phyloP scores from a whole-genome alignment of 2,888 invertebrate genomes.

The Xestoiulus laeticollis region DNA sequence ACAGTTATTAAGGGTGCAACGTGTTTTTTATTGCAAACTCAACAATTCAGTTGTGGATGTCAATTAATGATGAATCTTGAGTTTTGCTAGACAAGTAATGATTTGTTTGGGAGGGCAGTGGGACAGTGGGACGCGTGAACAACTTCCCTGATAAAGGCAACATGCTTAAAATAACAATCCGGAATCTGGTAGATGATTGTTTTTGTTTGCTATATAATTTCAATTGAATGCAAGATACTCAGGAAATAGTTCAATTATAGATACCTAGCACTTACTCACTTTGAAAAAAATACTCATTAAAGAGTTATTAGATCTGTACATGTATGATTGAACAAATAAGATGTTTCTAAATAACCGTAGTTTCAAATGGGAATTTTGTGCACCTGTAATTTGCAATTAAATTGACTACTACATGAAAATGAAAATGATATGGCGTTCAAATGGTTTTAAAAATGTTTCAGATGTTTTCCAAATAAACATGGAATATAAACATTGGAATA shows the following conservation, averaged over 20 bases:
- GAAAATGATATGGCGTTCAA: too few species aligned
- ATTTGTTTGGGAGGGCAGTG: not conserved
- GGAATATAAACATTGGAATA: too few species aligned
- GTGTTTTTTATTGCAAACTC: not conserved
- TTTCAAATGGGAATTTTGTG: too few species aligned
- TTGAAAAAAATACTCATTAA: too few species aligned
- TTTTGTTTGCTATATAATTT: not conserved
- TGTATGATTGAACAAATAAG: too few species aligned
- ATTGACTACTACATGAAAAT: too few species aligned
- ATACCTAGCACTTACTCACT: too few species aligned
- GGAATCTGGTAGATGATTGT: not conserved
- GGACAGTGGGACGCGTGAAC: not conserved
- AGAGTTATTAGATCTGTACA: too few species aligned
- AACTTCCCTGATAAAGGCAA: not conserved
- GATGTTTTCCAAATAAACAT: too few species aligned
- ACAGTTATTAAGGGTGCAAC: not conserved
- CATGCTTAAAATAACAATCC: not conserved
- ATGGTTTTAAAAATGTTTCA: too few species aligned
- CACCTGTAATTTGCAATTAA: too few species aligned
- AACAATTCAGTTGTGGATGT: not conserved
- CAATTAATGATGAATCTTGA: not conserved
- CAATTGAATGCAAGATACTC: not conserved
- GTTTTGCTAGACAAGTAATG: not conserved
- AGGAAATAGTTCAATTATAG: not conserved
- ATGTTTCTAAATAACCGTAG: too few species aligned